phyloP scores from a whole-genome alignment of 1,140 invertebrate species.

The Drosophila novamexicana region DNA sequence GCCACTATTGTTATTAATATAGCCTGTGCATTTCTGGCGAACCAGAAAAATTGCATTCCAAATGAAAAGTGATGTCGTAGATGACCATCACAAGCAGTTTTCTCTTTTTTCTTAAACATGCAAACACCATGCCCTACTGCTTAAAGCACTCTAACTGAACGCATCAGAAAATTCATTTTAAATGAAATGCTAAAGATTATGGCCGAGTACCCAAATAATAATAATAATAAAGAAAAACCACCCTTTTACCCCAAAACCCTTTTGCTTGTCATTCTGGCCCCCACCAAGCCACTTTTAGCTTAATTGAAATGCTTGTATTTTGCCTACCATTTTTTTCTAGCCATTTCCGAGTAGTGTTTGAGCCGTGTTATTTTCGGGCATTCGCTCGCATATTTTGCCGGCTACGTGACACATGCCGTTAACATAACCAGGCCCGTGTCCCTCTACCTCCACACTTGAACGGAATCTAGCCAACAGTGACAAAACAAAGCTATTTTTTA shows the following conservation, averaged over 20 bases:
- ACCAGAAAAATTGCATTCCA: conserved; percentile 60
- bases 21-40: conserved; percentile 47
- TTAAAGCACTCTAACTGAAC: neutral
- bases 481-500: conserved; percentile 75
- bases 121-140: neutral
- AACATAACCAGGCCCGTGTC: conserved; percentile 16
- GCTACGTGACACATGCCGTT: conserved; percentile 74
- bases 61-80: conserved; percentile 59
- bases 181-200: conserved; percentile 31
- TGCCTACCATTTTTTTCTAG: conserved; percentile 26
- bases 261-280: neutral
- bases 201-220: neutral
- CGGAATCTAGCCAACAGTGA: conserved; percentile 29
- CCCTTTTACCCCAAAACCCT: neutral
- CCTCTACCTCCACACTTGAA: conserved; percentile 5
- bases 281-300: conserved; percentile 47
- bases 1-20: conserved; percentile 77
- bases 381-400: conserved; percentile 65
- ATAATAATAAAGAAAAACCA: neutral
- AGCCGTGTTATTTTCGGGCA: conserved; percentile 62
- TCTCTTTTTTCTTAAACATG: too few relatives aligned
- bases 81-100: conserved; percentile 6
- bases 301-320: conserved; percentile 72
- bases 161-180: conserved; percentile 7
- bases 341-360: conserved; percentile 35